phyloP scores from a whole-genome alignment of 2,888 invertebrate genomes.

The Leptinotarsa tumamoca region DNA sequence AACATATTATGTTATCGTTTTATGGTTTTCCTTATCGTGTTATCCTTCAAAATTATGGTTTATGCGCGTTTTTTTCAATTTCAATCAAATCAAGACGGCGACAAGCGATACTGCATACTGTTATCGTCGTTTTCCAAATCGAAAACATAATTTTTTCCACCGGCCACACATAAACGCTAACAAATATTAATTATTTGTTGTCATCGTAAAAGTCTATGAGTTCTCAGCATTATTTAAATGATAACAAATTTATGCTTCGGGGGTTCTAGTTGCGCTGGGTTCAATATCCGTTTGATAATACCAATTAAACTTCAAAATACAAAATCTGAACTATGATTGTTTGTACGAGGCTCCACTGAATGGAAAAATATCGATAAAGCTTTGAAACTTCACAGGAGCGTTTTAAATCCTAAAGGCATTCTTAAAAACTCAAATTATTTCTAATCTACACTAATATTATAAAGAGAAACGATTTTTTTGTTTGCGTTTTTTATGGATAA shows the following conservation, averaged over 20 bases:
- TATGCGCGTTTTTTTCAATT: not conserved
- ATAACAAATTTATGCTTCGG: no score
- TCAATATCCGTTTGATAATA: no score
- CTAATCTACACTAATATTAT: no score
- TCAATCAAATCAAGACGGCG: not conserved
- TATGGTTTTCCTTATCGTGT: conserved; percentile 16
- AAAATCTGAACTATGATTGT: no score
- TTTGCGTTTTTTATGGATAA: no score
- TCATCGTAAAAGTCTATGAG: no score
- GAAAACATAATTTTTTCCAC: not conserved
- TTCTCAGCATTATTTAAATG: no score
- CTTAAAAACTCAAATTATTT: not conserved
- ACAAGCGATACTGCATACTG: not conserved
- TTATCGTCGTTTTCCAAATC: not conserved
- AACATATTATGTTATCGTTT: conserved; percentile 3
- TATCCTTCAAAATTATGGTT: not conserved
- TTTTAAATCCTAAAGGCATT: not conserved
- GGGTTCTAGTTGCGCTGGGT: no score
- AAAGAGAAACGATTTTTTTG: no score
- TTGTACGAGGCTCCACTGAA: no score
- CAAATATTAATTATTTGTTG: not conserved
- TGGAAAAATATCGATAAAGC: no score
- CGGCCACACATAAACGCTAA: not conserved
- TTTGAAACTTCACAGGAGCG: not conserved
- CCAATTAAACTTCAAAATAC: no score